Conservation (phyloP, 2,113 vertebrate species). For the Otus sunia region DNA sequence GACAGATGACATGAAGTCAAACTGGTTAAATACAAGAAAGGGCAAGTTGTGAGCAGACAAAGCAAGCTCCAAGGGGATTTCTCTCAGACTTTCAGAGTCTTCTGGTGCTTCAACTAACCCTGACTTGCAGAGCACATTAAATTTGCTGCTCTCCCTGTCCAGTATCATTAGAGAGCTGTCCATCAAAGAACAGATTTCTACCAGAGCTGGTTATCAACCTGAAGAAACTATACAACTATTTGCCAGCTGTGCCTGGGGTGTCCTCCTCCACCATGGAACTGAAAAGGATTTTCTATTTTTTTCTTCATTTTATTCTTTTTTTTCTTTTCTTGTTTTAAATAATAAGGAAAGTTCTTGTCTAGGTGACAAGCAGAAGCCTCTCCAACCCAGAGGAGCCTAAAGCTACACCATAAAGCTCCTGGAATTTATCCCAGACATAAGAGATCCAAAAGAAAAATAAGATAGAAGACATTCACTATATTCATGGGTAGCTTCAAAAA, state of each 20-base stretch:
- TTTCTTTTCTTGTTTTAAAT: not conserved
- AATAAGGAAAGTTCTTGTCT: not conserved
- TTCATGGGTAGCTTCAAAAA: not conserved
- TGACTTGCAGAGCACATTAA: not conserved
- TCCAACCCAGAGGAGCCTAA: not conserved
- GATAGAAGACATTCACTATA: not conserved
- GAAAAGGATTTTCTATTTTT: not conserved
- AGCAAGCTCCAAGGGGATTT: slow-evolving; percentile 10
- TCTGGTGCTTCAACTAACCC: not conserved
- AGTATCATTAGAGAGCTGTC: not conserved
- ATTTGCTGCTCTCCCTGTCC: not conserved
- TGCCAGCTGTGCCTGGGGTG: not conserved
- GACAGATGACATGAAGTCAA: not conserved
- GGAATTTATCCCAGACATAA: not conserved
- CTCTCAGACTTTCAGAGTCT: slow-evolving; percentile 21
- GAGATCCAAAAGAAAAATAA: not conserved
- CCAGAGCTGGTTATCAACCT: not conserved
- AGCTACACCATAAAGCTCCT: not conserved
- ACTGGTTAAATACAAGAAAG: not conserved
- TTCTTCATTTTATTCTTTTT: not conserved
- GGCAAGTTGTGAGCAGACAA: not conserved
- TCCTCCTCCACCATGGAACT: not conserved
- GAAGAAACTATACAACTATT: not conserved
- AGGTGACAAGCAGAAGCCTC: not conserved
- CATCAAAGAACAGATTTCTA: not conserved